A percentile compares a stretch with the other conserved stretches of the same genome.
Evolutionary conservation across 2,888 invertebrate species (phyloP).

Genomic region (Agrotis segetum): DNA sequence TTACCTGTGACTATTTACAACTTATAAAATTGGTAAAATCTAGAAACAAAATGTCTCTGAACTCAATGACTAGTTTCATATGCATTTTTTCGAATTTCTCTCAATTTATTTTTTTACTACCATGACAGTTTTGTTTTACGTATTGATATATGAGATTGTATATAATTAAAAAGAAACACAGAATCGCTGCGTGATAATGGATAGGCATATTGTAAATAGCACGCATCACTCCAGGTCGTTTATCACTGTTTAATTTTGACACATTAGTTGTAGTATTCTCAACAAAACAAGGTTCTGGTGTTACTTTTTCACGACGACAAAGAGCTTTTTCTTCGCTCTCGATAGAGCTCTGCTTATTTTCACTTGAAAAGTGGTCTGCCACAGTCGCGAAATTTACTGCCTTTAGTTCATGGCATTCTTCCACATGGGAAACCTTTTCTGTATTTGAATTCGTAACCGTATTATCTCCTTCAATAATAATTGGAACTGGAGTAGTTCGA

Average conservation of each 20-base stretch:
- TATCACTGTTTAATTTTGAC: conserved; percentile 78
- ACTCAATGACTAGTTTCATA: conserved; percentile 85
- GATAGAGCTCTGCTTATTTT: conserved; percentile 26
- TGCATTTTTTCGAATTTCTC: conserved; percentile 67
- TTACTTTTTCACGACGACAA: conserved; percentile 50
- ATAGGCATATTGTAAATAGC: conserved; percentile 87
- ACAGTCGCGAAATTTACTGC: conserved; percentile 24
- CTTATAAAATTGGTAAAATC: conserved; percentile 69
- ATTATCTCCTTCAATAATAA: conserved; percentile 63
- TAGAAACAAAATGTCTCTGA: conserved; percentile 63
- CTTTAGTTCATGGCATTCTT: conserved; percentile 59
- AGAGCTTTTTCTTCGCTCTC: conserved; percentile 56
- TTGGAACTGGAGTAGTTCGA: conserved; percentile 58
- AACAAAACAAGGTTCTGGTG: conserved; percentile 52
- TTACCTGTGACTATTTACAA: conserved; percentile 85
- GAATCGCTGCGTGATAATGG: conserved; percentile 89
- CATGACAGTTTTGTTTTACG: conserved; percentile 86
- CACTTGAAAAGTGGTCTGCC: conserved; percentile 21
- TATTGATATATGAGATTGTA: conserved; percentile 89
- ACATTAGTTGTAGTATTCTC: conserved; percentile 63
- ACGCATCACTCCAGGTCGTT: conserved; percentile 78
- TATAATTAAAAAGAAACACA: conserved; percentile 89
- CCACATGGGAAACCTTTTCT: conserved; percentile 28
- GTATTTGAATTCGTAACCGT: conserved; percentile 42
- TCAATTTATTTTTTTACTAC: conserved; percentile 72